Evolutionary conservation across 2,888 invertebrate genomes (phyloP).

Genomic region (Leistus spinibarbis): DNA sequence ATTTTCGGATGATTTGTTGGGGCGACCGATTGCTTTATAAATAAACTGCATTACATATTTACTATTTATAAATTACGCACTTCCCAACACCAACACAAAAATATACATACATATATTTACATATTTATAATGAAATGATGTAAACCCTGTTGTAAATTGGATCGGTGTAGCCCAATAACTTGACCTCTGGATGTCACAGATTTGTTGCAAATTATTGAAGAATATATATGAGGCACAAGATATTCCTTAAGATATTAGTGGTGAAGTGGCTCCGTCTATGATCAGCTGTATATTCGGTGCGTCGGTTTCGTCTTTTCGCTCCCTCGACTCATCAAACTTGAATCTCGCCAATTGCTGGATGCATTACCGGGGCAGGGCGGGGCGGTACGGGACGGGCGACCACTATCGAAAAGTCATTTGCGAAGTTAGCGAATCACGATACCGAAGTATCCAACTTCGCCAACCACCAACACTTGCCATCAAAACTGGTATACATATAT

Average conservation of each 20-base stretch:
- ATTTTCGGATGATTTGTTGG: neutral
- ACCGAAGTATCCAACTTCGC: neutral
- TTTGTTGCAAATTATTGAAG: no score
- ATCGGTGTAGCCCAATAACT: no score
- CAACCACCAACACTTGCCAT: neutral
- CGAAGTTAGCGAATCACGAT: conserved; percentile 42
- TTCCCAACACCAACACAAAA: neutral
- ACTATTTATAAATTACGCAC: neutral
- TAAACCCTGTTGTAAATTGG: no score
- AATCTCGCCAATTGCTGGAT: conserved; percentile 48
- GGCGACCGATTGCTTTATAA: neutral
- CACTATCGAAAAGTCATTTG: conserved; percentile 50
- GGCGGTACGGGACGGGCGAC: no score
- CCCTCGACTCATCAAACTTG: conserved; percentile 47
- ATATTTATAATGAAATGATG: no score
- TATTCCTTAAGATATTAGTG: no score
- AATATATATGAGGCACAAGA: no score
- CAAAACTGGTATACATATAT: neutral
- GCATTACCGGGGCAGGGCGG: conserved; percentile 48
- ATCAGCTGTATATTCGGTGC: neutral
- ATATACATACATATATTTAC: no score
- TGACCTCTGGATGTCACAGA: no score
- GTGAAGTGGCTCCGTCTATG: neutral
- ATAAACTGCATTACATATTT: neutral
- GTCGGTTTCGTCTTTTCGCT: neutral